Percentiles rank a stretch among this genome's conserved stretches.
phyloP scores from a whole-genome alignment of 1,140 invertebrate species.

The Teleogryllus occipitalis region DNA sequence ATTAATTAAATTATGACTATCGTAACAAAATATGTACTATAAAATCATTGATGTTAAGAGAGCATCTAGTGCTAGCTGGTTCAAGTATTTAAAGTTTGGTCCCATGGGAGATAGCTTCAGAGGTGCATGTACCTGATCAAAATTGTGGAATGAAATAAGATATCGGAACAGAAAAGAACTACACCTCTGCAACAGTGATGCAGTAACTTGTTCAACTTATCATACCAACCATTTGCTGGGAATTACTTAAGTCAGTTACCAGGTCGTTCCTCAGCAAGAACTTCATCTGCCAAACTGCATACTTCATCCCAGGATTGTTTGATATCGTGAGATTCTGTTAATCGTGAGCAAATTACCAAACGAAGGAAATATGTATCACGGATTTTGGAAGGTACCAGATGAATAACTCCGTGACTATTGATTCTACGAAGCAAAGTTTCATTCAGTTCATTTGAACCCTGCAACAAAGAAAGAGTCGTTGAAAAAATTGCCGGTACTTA shows the following conservation, averaged over 20 bases:
- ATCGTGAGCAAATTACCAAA: slow-evolving; percentile 82
- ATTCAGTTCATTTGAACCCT: slow-evolving; percentile 74
- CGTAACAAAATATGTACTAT: no score
- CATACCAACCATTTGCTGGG: background rate
- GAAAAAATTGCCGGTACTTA: no score
- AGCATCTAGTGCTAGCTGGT: no score
- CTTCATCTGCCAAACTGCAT: slow-evolving; percentile 58
- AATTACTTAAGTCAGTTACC: slow-evolving; percentile 14
- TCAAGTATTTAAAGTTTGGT: no score
- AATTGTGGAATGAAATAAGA: no score
- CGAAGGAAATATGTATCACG: slow-evolving; percentile 79
- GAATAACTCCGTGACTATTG: slow-evolving; percentile 86
- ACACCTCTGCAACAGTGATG: background rate
- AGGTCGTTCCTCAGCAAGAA: slow-evolving; percentile 17
- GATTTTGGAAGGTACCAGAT: slow-evolving; percentile 88
- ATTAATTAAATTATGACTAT: no score
- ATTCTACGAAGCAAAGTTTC: slow-evolving; percentile 76
- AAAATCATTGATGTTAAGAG: no score
- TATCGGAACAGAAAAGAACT: no score
- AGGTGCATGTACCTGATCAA: no score
- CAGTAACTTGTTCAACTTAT: background rate
- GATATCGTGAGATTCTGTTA: slow-evolving; percentile 74
- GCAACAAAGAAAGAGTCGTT: slow-evolving; percentile 25
- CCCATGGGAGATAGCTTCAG: no score
- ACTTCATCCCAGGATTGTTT: slow-evolving; percentile 81